Percentiles rank a stretch among this genome's conserved stretches.
Evolutionary conservation across 2,888 invertebrate species (phyloP).

Genomic region (Tryphoninae sp.): DNA sequence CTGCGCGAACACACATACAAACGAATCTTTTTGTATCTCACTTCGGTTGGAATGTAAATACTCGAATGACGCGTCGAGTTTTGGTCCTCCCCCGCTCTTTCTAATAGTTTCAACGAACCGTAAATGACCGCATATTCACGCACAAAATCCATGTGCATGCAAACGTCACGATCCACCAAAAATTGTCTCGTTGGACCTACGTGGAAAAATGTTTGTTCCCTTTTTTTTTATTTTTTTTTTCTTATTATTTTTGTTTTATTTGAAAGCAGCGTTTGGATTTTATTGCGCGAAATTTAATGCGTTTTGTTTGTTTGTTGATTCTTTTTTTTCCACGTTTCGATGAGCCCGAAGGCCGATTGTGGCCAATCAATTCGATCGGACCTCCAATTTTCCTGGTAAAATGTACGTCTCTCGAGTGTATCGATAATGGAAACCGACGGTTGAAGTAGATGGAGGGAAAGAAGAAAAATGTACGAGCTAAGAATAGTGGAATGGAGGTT

Average conservation of each 20-base stretch:
- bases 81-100: background rate
- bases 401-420: constrained; percentile 3
- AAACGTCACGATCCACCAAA: background rate
- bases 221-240: background rate
- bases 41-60: constrained; percentile 47
- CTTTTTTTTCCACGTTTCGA: background rate
- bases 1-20: constrained; percentile 24
- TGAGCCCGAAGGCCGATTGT: constrained; percentile 1
- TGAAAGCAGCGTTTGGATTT: background rate
- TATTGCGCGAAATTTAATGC: constrained; percentile 23
- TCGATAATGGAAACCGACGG: constrained; percentile 15
- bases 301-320: background rate
- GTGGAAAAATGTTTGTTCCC: background rate
- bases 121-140: constrained; percentile 14
- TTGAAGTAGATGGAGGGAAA: background rate
- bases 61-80: constrained; percentile 48
- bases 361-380: constrained; percentile 15
- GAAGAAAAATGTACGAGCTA: constrained; percentile 2
- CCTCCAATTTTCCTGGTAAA: constrained; percentile 5
- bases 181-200: background rate
- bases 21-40: constrained; percentile 12
- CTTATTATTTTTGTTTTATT: background rate
- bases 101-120: constrained; percentile 56
- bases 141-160: constrained; percentile 4
- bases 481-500: background rate